phyloP scores from a whole-genome alignment of 2,113 vertebrate genomes.

The Triplophysa tibetana region DNA sequence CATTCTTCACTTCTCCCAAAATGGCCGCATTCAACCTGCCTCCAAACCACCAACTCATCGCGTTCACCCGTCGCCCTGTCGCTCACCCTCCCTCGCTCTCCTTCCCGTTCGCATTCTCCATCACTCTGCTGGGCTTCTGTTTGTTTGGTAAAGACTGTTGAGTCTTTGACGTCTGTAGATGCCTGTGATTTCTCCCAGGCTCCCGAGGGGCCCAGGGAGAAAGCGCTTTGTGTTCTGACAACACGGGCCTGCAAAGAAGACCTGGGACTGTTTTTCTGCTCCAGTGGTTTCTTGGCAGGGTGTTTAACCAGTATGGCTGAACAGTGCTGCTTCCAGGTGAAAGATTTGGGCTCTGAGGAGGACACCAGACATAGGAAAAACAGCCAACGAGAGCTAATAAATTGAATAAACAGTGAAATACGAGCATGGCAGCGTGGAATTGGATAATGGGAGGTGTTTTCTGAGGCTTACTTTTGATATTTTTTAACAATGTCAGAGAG shows the following conservation, averaged over 20 bases:
- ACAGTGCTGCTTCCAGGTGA: conserved; percentile 66
- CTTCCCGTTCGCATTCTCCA: conserved; percentile 23
- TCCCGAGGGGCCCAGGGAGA: conserved; percentile 72
- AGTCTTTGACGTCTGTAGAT: conserved; percentile 67
- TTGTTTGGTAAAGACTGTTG: conserved; percentile 60
- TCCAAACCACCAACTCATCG: neutral
- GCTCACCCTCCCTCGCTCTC: conserved; percentile 16
- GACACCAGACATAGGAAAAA: conserved; percentile 24
- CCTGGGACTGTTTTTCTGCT: conserved; percentile 62
- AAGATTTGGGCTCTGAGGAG: conserved; percentile 60
- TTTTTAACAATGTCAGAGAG: conserved; percentile 44
- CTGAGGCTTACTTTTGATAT: conserved; percentile 28
- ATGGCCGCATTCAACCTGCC: neutral
- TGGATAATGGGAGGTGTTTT: conserved; percentile 18
- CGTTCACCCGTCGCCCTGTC: neutral
- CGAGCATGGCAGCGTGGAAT: neutral
- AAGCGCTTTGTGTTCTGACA: conserved; percentile 75
- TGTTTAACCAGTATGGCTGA: conserved; percentile 67
- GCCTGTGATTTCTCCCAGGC: conserved; percentile 73
- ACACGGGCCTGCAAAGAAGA: conserved; percentile 64
- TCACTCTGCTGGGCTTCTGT: conserved; percentile 48
- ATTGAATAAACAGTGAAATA: conserved; percentile 3
- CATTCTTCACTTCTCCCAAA: neutral
- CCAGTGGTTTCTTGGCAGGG: conserved; percentile 65
- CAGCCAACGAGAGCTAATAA: conserved; percentile 18